Conservation (phyloP, 2,113 vertebrate genomes). For the Gulo gulo region DNA sequence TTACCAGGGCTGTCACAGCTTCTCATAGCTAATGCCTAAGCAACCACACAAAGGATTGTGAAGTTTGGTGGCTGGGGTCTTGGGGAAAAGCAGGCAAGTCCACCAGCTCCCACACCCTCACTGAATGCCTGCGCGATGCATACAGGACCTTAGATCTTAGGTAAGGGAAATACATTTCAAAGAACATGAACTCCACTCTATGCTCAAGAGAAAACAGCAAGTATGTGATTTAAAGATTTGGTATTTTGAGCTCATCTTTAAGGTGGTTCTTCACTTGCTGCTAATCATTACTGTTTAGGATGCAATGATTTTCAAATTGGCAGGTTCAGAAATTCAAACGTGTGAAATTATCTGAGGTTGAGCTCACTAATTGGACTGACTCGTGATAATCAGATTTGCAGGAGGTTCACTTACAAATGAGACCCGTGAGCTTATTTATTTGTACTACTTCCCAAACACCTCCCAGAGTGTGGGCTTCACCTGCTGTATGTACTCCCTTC, state of each 20-base stretch:
- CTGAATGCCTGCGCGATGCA: background rate
- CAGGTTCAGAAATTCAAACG: slow-evolving; percentile 18
- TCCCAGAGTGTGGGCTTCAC: background rate
- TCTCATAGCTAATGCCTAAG: slow-evolving; percentile 18
- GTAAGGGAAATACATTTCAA: background rate
- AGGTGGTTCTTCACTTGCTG: background rate
- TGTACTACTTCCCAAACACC: background rate
- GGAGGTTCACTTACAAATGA: background rate
- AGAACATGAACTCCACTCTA: background rate
- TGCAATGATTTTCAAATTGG: slow-evolving; percentile 19
- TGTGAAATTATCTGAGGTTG: background rate
- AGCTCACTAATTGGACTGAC: background rate
- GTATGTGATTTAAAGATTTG: background rate
- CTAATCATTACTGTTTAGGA: background rate
- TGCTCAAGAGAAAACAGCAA: background rate
- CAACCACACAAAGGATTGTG: background rate
- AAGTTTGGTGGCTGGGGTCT: background rate
- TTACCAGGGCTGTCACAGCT: background rate
- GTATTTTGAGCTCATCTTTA: background rate
- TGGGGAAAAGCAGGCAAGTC: background rate
- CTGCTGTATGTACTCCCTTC: background rate
- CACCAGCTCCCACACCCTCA: background rate
- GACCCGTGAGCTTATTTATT: background rate
- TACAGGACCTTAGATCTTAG: background rate
- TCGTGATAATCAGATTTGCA: background rate